Conservation (phyloP, 23 tunicate genomes). For the Halocynthia aurantium region DNA sequence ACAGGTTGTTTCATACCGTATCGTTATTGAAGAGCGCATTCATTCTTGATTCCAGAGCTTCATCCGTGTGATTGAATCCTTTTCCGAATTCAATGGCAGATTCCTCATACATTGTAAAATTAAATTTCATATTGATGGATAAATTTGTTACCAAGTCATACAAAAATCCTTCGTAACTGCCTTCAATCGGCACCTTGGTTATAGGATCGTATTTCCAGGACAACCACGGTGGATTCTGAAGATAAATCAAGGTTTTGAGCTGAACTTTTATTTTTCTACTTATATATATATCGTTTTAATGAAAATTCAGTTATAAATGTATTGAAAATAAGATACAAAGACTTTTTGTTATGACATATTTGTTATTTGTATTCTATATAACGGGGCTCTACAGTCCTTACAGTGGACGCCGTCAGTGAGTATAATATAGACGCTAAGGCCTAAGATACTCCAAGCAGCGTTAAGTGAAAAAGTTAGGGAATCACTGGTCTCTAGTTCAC, state of each 20-base stretch:
- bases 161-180: conserved; percentile 34
- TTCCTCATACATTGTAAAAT: conserved; percentile 23
- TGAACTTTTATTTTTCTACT: too few relatives aligned
- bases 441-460: too few relatives aligned
- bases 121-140: conserved; percentile 25
- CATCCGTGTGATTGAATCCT: conserved; percentile 22
- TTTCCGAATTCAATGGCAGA: conserved; percentile 30
- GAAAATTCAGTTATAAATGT: too few relatives aligned
- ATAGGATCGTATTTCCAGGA: conserved; percentile 33
- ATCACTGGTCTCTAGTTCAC: not conserved
- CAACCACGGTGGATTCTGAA: conserved; percentile 57
- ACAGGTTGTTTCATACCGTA: conserved; percentile 9
- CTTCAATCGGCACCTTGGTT: conserved; percentile 23
- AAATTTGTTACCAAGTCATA: conserved; percentile 36
- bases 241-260: not conserved
- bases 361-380: too few relatives aligned
- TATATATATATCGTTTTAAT: too few relatives aligned
- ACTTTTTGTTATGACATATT: too few relatives aligned
- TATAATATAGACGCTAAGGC: too few relatives aligned
- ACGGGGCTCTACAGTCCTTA: too few relatives aligned
- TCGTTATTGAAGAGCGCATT: conserved; percentile 29
- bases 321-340: too few relatives aligned
- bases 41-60: conserved; percentile 28
- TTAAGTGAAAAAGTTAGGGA: too few relatives aligned
- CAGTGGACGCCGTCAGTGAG: too few relatives aligned